Evolutionary conservation across 2,797 vertebrate genomes (phyloP).

Genomic region (Lemur catta): DNA sequence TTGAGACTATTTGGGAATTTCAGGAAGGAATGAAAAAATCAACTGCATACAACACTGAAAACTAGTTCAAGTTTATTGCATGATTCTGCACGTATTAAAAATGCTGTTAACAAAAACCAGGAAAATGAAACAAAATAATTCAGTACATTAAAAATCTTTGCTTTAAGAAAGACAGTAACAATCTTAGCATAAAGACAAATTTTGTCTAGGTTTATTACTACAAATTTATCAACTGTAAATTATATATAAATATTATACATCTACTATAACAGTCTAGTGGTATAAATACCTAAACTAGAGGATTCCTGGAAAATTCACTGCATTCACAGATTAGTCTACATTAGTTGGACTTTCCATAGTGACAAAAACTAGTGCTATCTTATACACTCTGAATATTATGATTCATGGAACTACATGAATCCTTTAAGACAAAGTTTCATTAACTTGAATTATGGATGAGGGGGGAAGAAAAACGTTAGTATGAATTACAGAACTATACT

Average conservation of each 20-base stretch:
- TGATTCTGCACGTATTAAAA: background rate
- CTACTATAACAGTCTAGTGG: background rate
- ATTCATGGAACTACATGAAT: background rate
- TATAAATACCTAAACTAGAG: background rate
- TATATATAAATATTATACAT: background rate
- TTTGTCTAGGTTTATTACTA: background rate
- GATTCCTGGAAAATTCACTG: background rate
- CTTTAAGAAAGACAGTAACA: constrained; percentile 23
- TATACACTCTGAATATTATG: background rate
- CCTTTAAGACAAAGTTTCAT: constrained; percentile 34
- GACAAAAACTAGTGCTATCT: constrained; percentile 1
- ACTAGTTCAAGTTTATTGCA: background rate
- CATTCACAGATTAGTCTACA: background rate
- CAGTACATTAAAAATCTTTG: background rate
- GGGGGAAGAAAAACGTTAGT: background rate
- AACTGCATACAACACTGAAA: constrained; percentile 26
- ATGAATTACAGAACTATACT: background rate
- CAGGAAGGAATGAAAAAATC: background rate
- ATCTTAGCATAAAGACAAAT: constrained; percentile 37
- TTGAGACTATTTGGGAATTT: background rate
- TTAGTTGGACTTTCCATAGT: background rate
- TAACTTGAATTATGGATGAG: background rate
- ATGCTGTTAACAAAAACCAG: background rate
- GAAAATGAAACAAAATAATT: constrained; percentile 1
- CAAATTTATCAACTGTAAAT: background rate